These are phyloP conservation scores for Drosophila neonasuta DNA, from an alignment of 2,888 invertebrate genomes.

Conservation along the genomic window DNA sequence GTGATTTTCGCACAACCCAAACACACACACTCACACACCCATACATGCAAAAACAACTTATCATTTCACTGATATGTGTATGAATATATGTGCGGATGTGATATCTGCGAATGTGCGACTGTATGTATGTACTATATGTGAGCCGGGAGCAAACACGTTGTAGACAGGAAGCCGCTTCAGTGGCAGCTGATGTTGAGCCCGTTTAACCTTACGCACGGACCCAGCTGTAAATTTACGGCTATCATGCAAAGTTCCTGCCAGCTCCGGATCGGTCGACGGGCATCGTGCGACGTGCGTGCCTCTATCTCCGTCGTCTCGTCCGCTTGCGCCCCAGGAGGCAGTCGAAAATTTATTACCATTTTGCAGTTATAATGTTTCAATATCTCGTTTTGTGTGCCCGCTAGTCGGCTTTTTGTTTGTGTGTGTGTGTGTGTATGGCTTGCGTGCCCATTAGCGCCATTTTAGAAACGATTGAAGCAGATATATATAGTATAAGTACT, in stretches of 20 bases:
- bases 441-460: conserved; percentile 72
- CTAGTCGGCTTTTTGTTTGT: conserved; percentile 17
- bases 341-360: conserved; percentile 74
- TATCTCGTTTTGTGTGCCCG: conserved; percentile 51
- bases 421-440: conserved; percentile 23
- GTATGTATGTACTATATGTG: conserved; percentile 14
- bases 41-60: conserved; percentile 54
- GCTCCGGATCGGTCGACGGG: conserved; percentile 30
- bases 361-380: conserved; percentile 78
- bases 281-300: conserved; percentile 27
- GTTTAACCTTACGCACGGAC: conserved; percentile 73
- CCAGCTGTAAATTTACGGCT: conserved; percentile 69
- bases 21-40: conserved; percentile 8
- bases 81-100: conserved; percentile 20
- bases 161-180: conserved; percentile 65
- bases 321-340: conserved; percentile 45
- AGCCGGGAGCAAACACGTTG: conserved; percentile 35
- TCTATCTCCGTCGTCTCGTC: conserved; percentile 12
- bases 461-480: conserved; percentile 65
- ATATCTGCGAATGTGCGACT: conserved; percentile 17
- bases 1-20: conserved; percentile 63
- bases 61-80: conserved; percentile 46
- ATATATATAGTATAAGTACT: conserved; percentile 34
- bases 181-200: conserved; percentile 66
- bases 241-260: conserved; percentile 70